phyloP scores from a whole-genome alignment of 64 coral and sea anemone species.

The Porites australiensis region DNA sequence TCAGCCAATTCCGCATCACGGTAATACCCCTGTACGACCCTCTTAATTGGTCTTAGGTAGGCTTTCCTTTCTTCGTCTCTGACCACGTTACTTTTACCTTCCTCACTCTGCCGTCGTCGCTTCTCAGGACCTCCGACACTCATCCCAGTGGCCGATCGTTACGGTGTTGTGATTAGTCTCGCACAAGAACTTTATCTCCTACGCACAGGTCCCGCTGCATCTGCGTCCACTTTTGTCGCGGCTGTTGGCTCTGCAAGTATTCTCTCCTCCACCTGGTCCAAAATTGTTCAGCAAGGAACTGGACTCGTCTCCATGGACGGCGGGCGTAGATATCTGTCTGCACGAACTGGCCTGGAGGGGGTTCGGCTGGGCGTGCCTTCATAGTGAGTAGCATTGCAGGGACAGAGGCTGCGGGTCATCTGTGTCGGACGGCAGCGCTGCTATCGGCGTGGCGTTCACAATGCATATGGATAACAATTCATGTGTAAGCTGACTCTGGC shows the following conservation, averaged over 20 bases:
- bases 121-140: not conserved
- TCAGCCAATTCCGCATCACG: no score
- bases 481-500: constrained; percentile 17
- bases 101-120: constrained; percentile 16
- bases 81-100: not conserved
- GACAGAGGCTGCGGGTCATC: constrained; percentile 54
- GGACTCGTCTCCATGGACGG: constrained; percentile 52
- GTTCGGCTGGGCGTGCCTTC: constrained; percentile 52
- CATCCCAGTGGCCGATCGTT: constrained; percentile 27
- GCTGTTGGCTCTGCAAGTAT: constrained; percentile 23
- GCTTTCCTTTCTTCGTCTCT: constrained; percentile 2
- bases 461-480: constrained; percentile 22
- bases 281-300: constrained; percentile 19
- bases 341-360: constrained; percentile 49
- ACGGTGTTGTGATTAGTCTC: not conserved
- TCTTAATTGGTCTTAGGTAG: constrained; percentile 2
- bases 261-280: constrained; percentile 26
- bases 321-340: constrained; percentile 17
- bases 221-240: constrained; percentile 8
- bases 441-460: constrained; percentile 58
- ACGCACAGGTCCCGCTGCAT: not conserved
- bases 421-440: constrained; percentile 30
- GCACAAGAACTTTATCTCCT: not conserved
- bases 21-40: no score
- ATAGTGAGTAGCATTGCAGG: constrained; percentile 56